A percentile compares a stretch with the other conserved stretches of the same genome.
phyloP scores from a whole-genome alignment of 2,113 vertebrate species.

The Todiramphus chloris region DNA sequence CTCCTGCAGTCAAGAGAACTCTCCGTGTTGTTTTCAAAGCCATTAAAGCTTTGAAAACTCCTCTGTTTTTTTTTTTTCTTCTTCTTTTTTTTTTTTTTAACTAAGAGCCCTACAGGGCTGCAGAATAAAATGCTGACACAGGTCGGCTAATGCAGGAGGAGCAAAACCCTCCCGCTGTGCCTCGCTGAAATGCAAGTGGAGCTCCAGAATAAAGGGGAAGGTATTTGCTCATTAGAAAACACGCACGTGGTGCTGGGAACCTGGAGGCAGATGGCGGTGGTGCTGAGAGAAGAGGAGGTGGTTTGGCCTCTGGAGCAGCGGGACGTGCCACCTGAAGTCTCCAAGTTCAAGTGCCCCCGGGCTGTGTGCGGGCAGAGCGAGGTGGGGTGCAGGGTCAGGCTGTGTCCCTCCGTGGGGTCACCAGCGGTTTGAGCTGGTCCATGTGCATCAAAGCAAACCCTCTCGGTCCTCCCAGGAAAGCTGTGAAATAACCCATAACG shows the following conservation, averaged over 20 bases:
- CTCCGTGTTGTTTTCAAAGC: slow-evolving; percentile 35
- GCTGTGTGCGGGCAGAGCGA: neutral
- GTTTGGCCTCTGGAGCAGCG: neutral
- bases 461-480: neutral
- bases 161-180: neutral
- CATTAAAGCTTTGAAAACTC: slow-evolving; percentile 41
- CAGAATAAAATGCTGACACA: slow-evolving; percentile 32
- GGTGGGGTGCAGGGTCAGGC: neutral
- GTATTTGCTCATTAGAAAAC: neutral
- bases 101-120: neutral
- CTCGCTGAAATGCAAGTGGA: neutral
- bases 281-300: neutral
- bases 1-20: slow-evolving; percentile 18
- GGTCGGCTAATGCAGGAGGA: neutral
- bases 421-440: neutral
- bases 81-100: neutral
- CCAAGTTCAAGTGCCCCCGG: rapidly evolving
- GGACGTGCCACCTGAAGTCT: neutral
- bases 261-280: rapidly evolving
- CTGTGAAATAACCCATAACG: rapidly evolving
- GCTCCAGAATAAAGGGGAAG: neutral
- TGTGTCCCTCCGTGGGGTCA: neutral
- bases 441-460: neutral
- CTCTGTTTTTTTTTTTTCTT: neutral
- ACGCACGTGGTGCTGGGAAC: neutral